Evolutionary conservation across 2,113 vertebrate genomes (phyloP), one percentile per base, ranked within the genome.

Genomic region (Colaptes auratus): DNA sequence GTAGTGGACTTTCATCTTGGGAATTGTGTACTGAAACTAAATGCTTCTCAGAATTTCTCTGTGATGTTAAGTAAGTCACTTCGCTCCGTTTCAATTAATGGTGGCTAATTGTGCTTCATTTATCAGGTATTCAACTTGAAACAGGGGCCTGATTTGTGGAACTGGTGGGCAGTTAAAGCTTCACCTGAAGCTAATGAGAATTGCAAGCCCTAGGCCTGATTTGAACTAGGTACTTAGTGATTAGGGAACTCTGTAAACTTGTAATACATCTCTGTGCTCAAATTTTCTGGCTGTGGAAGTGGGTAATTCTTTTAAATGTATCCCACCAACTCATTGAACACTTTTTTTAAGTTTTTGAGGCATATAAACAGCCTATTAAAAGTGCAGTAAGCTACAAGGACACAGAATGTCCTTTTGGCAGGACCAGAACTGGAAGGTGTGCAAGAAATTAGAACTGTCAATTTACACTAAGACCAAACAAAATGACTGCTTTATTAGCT

Each of bases 61-160:
- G 71, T 85, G 82, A 31, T 60, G 15, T 92, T 86, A 65, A 88
- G 12, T 64, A 84, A 89, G 70, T 90, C 48, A 21, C 56, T 92
- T 93, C 6, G 21, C 27, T 60, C 4, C 0, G 1, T 88, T 92
- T 84, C 59, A 21, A 3, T 90, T 53, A 87, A 63, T 79, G 77
- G 70, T 15, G 4, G 53, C 30, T 89, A 56, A 84, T 90, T 90
- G 31, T 94, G 71, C 91, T 93, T 95, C 10, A 0, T 89, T 96
- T 95, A 93, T 86, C 72, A 94, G 78, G 75, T 96, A 44, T 77
- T 80, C 78, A 80, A 31, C 87, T 92, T 94, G 78, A 95, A 91
- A 93, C 50, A 80, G 87, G 67, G 71, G 77, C 27, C 44, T 85
- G 67, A 46, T 92, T 73, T 89, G 82, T 92, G 86, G 78, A 81